Base-by-base conservation (phyloP, 2,797 vertebrate genomes). In the Crypturellus tataupa region DNA sequence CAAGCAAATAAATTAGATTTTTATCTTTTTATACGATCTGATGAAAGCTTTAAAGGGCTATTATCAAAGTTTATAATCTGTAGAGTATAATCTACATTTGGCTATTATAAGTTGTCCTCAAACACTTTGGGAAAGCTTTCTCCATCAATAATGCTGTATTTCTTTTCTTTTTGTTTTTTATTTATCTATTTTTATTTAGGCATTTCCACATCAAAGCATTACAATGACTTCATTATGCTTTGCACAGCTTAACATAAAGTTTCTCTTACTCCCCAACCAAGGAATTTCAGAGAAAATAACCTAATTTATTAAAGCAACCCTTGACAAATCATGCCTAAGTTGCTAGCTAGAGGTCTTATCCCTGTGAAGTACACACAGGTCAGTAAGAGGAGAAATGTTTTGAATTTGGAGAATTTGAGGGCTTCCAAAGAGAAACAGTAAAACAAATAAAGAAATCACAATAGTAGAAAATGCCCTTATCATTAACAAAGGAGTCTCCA, bases 171-270 rank as follows among this genome's bases (percentile, higher is more conserved):
- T 47, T 47, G 18, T 46, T 46, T 46, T 46, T 46, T 44, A 46
- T 42, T 42, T 42, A 42, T 42, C 16, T 39, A 42, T 15, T 42
- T 42, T 42, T 42, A 42, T 42, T 42, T 42, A 42, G 40, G 40
- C 33, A 94, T 95, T 96, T 92, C 80, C 89, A 96, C 84, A 96
- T 97, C 93, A 95, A 94, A 96, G 90, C 59, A 79, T 71, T 90
- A 82, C 65, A 92, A 62, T 33, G 95, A 51, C 81, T 75, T 96
- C 87, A 86, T 96, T 94, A 95, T 46, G 60, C 64, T 90, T 77
- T 76, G 56, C 85, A 93, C 25, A 24, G 89, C 78, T 96, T 93
- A 94, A 93, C 70, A 78, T 35, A 83, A 85, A 90, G 75, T 94
- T 93, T 84, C 73, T 90, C 90, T 93, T 94, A 82, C 80, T 93